A percentile compares a stretch with the other conserved stretches of the same genome.
Evolutionary conservation across 2,113 vertebrate species (phyloP).

Genomic region (Cheirogaleus medius): DNA sequence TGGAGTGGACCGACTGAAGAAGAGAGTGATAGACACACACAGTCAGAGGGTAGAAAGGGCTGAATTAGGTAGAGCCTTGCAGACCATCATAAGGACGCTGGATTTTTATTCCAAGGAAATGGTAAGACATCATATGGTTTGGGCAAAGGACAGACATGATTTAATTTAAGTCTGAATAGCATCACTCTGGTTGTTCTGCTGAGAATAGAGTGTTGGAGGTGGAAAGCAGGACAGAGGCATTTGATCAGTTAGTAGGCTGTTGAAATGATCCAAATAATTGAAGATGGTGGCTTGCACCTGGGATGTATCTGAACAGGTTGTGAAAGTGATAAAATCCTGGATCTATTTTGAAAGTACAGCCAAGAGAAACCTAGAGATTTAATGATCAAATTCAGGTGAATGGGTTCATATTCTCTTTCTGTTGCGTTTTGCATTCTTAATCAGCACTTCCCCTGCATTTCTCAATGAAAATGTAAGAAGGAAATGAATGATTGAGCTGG

Average conservation of each 20-base stretch:
- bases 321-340: neutral
- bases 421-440: neutral
- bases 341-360: neutral
- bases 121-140: neutral
- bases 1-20: too few relatives aligned
- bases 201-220: neutral
- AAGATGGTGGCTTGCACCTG: neutral
- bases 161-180: neutral
- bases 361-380: neutral
- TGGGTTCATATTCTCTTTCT: neutral
- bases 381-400: neutral
- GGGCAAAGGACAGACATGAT: neutral
- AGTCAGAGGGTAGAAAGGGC: fast-evolving
- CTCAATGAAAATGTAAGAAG: neutral
- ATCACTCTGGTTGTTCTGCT: neutral
- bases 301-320: neutral
- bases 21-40: neutral
- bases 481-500: neutral
- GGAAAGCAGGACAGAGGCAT: neutral
- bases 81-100: neutral
- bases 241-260: neutral
- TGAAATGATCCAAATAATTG: neutral
- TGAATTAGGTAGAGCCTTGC: neutral
- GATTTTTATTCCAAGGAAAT: neutral
- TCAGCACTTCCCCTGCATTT: neutral